These are phyloP conservation scores for Apaloderma vittatum DNA, from an alignment of 2,113 vertebrate species.

Conservation along the genomic window DNA sequence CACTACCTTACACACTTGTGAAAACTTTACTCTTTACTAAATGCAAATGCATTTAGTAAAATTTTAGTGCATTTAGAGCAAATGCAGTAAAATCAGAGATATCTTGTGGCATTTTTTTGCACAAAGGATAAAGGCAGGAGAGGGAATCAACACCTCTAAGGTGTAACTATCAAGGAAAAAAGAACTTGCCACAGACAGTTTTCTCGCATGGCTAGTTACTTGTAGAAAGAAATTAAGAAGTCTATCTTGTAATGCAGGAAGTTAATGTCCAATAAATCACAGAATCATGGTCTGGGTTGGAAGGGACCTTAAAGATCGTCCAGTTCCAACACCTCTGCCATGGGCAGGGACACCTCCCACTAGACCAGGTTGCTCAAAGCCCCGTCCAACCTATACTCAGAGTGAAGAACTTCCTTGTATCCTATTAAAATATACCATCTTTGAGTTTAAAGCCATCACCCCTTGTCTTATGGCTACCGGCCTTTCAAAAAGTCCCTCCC, in stretches of 20 bases:
- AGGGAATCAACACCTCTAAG: neutral
- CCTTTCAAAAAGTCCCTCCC: neutral
- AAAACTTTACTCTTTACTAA: neutral
- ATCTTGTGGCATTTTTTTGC: neutral
- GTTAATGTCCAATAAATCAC: neutral
- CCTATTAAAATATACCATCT: neutral
- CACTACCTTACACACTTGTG: neutral
- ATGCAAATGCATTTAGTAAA: too few relatives aligned
- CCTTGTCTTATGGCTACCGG: neutral
- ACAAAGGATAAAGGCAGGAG: neutral
- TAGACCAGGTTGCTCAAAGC: neutral
- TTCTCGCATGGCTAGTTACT: neutral
- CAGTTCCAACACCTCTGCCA: too few relatives aligned
- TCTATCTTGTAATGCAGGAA: neutral
- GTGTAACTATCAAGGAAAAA: neutral
- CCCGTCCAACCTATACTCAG: neutral
- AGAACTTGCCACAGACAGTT: neutral
- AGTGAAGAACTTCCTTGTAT: neutral
- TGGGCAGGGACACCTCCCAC: too few relatives aligned
- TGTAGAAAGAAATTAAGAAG: neutral
- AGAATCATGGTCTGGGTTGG: too few relatives aligned
- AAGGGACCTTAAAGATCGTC: too few relatives aligned
- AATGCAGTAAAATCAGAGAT: neutral
- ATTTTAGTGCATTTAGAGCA: neutral
- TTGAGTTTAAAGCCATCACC: neutral